Evolutionary conservation across 2,888 invertebrate genomes (phyloP), one percentile per base, ranked within the genome.

Genomic region (Apocheima hispidaria): DNA sequence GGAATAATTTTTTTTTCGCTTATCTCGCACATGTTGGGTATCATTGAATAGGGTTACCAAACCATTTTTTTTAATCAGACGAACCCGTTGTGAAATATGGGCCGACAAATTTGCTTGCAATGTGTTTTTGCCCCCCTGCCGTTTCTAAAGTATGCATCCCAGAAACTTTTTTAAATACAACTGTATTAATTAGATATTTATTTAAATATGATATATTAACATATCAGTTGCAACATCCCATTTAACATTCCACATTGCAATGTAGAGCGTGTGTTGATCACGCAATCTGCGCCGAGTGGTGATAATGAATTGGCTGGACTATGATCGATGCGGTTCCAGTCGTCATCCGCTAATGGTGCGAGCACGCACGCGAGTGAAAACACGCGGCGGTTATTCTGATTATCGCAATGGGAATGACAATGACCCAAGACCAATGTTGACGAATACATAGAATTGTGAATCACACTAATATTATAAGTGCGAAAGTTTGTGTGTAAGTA

Each of bases 251-350:
- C 5, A 41, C 43, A 51, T n/a, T 43, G 26, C 57, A 44, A 46
- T 52, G 48, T 28, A 59, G 44, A 59, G 43, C 62, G 60, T 63
- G 46, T 35, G 36, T 60, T 35, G 58, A 66, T 60, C 66, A 67
- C 63, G 79, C 91, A 91, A 90, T 90, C 90, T 90, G 90, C 82
- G 84, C 74, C 83, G 81, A 90, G 88, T 88, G 90, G 82, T 73
- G 83, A 85, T 90, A 91, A 91, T 92, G 90, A 91, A 92, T 91
- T 90, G 91, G 88, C 84, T 81, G 77, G 69, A 63, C 73, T 77
- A 86, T 91, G 92, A 92, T 92, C 84, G 92, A 92, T 92, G 87
- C 78, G 83, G 79, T 78, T 69, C 76, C 73, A 74, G 66, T 72
- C 75, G 81, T 88, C 86, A 88, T 89, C 80, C 84, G 68, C 88